phyloP scores from a whole-genome alignment of 1,140 invertebrate genomes.

The Colletes gigas region DNA sequence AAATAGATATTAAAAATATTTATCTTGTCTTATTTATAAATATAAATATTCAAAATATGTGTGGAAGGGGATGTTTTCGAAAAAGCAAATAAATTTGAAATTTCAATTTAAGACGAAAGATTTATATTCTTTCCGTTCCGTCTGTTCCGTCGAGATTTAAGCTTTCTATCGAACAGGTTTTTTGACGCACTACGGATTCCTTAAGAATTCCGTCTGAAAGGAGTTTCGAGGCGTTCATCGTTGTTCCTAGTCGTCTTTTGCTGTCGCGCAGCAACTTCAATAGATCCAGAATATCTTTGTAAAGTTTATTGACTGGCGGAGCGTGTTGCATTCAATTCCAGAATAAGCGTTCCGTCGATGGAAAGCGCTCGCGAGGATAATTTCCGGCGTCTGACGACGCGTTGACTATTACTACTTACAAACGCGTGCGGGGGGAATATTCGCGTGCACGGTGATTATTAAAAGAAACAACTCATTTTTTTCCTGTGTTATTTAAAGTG shows the following conservation, averaged over 20 bases:
- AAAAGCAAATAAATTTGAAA: no score
- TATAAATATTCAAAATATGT: no score
- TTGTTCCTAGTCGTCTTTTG: not conserved
- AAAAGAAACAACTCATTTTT: not conserved
- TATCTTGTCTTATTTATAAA: no score
- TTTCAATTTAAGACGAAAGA: no score
- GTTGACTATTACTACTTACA: constrained; percentile 21
- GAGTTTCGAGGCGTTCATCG: not conserved
- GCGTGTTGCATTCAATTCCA: constrained; percentile 9
- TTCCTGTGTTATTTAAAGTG: no score
- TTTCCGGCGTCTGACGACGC: constrained; percentile 43
- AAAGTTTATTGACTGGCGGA: constrained; percentile 24
- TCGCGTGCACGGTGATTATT: not conserved
- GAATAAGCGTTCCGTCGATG: constrained; percentile 15
- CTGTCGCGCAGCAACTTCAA: not conserved
- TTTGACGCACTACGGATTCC: no score
- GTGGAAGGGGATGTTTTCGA: no score
- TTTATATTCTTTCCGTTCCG: no score
- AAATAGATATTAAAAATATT: no score
- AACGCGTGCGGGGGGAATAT: not conserved
- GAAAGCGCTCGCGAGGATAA: constrained; percentile 34
- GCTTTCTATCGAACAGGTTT: no score
- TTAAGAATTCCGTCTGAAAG: not conserved
- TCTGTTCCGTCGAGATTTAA: no score
- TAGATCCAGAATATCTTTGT: constrained; percentile 17